Conservation (phyloP, 2,113 vertebrate species). For the Morone saxatilis region DNA sequence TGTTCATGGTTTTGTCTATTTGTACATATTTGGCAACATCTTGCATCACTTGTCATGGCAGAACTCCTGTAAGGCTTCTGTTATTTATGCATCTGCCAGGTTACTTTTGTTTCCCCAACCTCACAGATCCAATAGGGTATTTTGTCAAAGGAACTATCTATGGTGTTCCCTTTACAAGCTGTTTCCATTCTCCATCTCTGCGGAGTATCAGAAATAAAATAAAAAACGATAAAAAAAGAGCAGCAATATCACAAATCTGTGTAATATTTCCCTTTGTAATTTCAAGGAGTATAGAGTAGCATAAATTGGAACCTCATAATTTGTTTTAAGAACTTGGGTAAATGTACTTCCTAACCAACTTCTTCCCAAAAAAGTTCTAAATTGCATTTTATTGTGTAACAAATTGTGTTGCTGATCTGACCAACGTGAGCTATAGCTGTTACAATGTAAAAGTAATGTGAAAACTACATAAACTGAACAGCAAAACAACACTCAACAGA, state of each 20-base stretch:
- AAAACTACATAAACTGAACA: no score
- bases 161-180: not conserved
- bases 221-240: not conserved
- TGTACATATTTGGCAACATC: not conserved
- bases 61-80: not conserved
- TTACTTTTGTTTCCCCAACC: not conserved
- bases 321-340: no score
- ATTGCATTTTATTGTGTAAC: no score
- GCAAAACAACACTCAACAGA: no score
- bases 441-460: no score
- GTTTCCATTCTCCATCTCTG: not conserved
- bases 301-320: not conserved
- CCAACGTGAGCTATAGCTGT: no score
- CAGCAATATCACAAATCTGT: no score
- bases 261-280: not conserved
- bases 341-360: no score
- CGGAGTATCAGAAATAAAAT: not conserved
- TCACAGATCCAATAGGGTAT: not conserved
- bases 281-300: not conserved
- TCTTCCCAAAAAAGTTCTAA: no score
- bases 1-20: not conserved
- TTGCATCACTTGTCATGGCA: not conserved
- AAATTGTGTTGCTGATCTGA: no score
- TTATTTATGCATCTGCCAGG: not conserved
- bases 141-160: not conserved